Evolutionary conservation across 2,113 vertebrate genomes (phyloP).

Genomic region (Phylloscopus whistleri): DNA sequence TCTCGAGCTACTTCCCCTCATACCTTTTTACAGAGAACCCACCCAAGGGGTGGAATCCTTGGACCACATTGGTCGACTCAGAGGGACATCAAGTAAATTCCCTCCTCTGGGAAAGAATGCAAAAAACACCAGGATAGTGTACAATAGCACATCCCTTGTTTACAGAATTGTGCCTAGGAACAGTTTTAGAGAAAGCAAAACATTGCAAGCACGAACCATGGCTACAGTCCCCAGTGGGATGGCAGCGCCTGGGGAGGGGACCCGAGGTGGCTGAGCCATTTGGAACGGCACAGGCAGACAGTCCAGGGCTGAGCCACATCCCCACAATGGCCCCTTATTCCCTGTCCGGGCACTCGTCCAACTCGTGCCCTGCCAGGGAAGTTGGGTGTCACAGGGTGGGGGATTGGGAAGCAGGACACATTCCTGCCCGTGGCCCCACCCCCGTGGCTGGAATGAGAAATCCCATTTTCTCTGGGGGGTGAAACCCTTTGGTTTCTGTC

Average conservation of each 20-base stretch:
- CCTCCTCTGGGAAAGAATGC: too few species aligned
- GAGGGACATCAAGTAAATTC: too few species aligned
- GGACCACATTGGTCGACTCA: too few species aligned
- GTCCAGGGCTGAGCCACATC: not conserved
- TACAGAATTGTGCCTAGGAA: too few species aligned
- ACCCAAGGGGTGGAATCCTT: too few species aligned
- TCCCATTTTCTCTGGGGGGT: not conserved
- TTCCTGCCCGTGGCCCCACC: not conserved
- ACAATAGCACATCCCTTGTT: too few species aligned
- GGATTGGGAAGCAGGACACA: not conserved
- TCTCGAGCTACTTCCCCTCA: too few species aligned
- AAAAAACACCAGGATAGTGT: too few species aligned
- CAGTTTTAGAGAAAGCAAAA: too few species aligned
- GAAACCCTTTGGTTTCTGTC: not conserved
- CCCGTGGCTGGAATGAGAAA: accelerated
- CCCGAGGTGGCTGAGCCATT: accelerated
- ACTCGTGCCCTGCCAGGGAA: not conserved
- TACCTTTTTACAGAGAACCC: too few species aligned
- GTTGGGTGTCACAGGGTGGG: not conserved
- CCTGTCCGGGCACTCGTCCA: accelerated
- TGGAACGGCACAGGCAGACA: not conserved
- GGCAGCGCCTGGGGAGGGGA: not conserved
- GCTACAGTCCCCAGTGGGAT: not conserved
- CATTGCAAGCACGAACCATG: too few species aligned
- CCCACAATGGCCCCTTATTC: not conserved